A percentile compares a stretch with the other conserved stretches of the same genome.
These are phyloP conservation scores for Chelidonichthys spinosus DNA, from an alignment of 2,797 vertebrate species.

Conservation along the genomic window DNA sequence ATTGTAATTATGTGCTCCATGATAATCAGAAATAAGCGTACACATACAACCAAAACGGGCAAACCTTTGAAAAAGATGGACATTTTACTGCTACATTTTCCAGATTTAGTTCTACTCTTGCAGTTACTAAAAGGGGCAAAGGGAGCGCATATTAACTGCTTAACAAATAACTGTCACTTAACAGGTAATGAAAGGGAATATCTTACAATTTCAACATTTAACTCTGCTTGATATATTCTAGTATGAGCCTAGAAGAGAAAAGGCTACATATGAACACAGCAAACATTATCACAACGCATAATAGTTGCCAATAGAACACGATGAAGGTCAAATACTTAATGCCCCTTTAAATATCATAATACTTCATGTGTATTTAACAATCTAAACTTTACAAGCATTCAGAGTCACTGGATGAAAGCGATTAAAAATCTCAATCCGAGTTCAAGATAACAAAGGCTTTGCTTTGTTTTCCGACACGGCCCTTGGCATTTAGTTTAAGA, in stretches of 20 bases:
- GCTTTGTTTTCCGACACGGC: neutral
- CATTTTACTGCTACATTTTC: neutral
- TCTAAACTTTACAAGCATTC: constrained; percentile 8
- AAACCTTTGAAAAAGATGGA: neutral
- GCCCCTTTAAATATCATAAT: constrained; percentile 36
- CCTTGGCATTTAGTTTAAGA: neutral
- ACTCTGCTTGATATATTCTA: neutral
- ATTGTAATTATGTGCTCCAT: neutral
- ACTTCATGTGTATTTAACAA: constrained; percentile 12
- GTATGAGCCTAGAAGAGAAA: neutral
- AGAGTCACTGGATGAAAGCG: neutral
- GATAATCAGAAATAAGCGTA: neutral
- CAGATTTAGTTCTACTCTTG: neutral
- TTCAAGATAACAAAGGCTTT: constrained; percentile 1
- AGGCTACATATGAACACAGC: constrained; percentile 16
- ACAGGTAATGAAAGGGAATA: neutral
- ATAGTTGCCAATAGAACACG: neutral
- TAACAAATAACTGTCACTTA: neutral
- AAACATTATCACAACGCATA: neutral
- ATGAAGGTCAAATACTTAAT: constrained; percentile 31
- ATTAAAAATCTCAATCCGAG: neutral
- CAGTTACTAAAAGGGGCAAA: neutral
- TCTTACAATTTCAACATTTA: neutral
- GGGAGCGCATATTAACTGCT: neutral
- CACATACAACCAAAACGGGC: neutral